Evolutionary conservation across 2,888 invertebrate species (phyloP), one percentile per base, ranked within the genome.

Genomic region (Metopia argyrocephala): DNA sequence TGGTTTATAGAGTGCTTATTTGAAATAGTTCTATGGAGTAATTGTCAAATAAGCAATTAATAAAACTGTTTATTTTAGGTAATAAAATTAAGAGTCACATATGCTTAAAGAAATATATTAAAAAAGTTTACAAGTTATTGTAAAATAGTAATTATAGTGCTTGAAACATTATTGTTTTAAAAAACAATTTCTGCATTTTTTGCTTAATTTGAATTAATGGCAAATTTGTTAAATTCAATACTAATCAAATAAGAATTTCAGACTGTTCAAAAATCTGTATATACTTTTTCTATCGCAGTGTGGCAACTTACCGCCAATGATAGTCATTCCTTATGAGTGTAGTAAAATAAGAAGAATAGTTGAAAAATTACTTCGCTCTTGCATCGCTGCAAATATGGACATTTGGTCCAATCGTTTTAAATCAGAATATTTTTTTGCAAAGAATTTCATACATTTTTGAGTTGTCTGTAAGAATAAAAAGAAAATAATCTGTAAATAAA

Each of bases 401-500:
- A 76, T 78, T 59, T 62, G 62, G 76, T 83, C 70, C 76, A 78
- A 78, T 78, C 74, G 74, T 76, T 76, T 61, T 70, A 15, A 62
- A 31, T 70, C 9, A 31, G 59, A 76, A 54, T 61, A 50, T 56
- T 48, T 25, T 75, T 48, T 56, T 68, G 38, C 50, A 61, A 31
- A 56, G 15, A 57, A n/a, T 62, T 66, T 57, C 38, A 20, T 68
- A 57, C 3, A 45, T 48, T 25, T 25, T 28, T 45, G 28, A 50
- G 50, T 48, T 9, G 20, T 45, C 46, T 59, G 15, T 12, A 27
- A 50, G 7, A 46, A 2, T 61, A 5, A 20, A 4, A 38, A 45
- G 38, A 38, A 38, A 61, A 61, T 20, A 38, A 27, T 56, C 38
- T 59, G 45, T 59, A 59, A 5, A 50, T 25, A 23, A 50, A 54